These are phyloP conservation scores for Simalia tracyae DNA, from an alignment of 2,797 vertebrate genomes.

Conservation along the genomic window DNA sequence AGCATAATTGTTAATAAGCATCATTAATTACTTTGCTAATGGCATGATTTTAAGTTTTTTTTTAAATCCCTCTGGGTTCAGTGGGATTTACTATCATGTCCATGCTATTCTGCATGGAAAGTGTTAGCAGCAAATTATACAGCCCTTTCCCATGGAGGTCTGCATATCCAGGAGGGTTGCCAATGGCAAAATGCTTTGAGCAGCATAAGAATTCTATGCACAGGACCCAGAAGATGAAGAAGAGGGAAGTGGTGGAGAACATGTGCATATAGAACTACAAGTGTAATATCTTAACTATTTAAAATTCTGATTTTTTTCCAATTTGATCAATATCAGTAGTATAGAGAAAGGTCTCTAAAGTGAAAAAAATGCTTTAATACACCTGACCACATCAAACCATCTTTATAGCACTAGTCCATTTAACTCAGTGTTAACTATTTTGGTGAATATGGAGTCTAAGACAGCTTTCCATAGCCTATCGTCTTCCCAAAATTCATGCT, in stretches of 20 bases:
- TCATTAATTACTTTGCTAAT: neutral
- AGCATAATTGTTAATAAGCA: neutral
- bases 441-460: neutral
- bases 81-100: neutral
- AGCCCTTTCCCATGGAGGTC: neutral
- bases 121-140: neutral
- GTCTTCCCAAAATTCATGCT: too few relatives aligned
- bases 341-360: neutral
- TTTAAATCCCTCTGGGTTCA: neutral
- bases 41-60: neutral
- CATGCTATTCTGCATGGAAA: neutral
- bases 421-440: neutral
- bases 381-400: neutral
- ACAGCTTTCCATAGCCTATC: too few relatives aligned
- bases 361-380: neutral
- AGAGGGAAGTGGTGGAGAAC: neutral
- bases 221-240: neutral
- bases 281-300: neutral
- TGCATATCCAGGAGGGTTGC: neutral
- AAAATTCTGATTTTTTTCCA: neutral
- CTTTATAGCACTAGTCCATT: neutral
- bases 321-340: neutral
- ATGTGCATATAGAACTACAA: neutral
- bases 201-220: neutral
- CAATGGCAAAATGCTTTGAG: neutral